These are phyloP conservation scores for Patella ulyssiponensis DNA, from an alignment of 2,888 invertebrate genomes.

Conservation along the genomic window DNA sequence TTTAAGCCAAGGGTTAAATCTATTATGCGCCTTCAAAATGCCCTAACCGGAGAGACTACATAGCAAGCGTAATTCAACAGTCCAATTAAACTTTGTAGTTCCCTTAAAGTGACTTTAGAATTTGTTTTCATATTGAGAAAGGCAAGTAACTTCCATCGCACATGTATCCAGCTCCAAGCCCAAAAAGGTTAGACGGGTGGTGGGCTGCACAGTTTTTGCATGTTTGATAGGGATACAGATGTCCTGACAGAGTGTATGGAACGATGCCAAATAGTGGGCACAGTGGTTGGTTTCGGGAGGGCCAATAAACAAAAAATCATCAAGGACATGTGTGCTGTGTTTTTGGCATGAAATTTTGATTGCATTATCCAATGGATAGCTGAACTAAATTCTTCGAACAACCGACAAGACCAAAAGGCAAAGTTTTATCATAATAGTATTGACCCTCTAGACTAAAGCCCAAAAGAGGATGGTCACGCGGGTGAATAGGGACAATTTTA, in stretches of 20 bases:
- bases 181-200: neutral
- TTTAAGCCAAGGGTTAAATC: slow-evolving; percentile 33
- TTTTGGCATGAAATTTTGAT: neutral
- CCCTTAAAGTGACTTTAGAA: no score
- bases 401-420: slow-evolving; percentile 13
- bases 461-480: neutral
- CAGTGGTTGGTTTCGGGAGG: neutral
- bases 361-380: slow-evolving; percentile 10
- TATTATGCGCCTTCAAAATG: slow-evolving; percentile 37
- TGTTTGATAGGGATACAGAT: neutral
- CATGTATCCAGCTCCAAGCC: neutral
- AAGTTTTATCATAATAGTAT: slow-evolving; percentile 7
- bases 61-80: no score
- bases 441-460: neutral
- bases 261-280: neutral
- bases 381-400: neutral
- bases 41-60: slow-evolving; percentile 28
- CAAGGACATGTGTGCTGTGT: neutral
- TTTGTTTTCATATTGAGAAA: slow-evolving; percentile 7
- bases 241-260: neutral
- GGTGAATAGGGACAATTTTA: slow-evolving; percentile 20
- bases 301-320: neutral
- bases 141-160: slow-evolving; percentile 5
- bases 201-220: neutral
- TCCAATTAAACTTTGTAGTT: slow-evolving; percentile 31